Base-by-base conservation (phyloP, 2,888 invertebrate species). In the Lasioglossum villosulum region DNA sequence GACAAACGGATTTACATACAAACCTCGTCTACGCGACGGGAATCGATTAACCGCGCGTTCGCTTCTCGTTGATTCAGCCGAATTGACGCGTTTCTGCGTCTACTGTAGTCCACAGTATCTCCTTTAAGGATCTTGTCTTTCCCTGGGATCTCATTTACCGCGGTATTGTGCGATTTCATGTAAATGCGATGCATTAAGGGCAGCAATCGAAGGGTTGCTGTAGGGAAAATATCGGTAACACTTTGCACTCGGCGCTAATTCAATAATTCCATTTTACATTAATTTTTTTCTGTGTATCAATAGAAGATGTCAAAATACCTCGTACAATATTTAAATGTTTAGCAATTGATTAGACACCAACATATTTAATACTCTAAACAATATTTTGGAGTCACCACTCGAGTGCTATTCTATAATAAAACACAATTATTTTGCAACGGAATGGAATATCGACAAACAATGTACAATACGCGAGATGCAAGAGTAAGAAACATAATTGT, bases 1-100 rank as follows among this genome's bases (percentile, higher is more conserved):
- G 93, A 93, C 93, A 92, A 92, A 93, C 90, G 91, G 90, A 93
- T 93, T 93, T 93, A 90, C 93, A 93, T 92, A 91, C 91, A 91
- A 88, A 88, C 83, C 90, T 88, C 88, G 90, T 88, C 89, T 76
- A 86, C 90, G 86, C 89, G 90, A 73, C 77, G 39, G 71, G 79
- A 79, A 93, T 92, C 92, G 90, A 93, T 92, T 92, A 93, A 90
- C 89, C 84, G 82, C 87, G 87, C 86, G 80, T 72, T 78, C 84
- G 81, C 30, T 63, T 72, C 59, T 68, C 80, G 68, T 75, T 79
- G 83, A 75, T 80, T 86, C 71, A 42, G 37, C 27, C 39, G 78
- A 78, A 74, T 74, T 45, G 73, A 77, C 52, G 45, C 73, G 82
- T 8, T 45, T 71, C 27, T 27, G 30, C n/a, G 1, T 45, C n/a